A percentile compares a stretch with the other conserved stretches of the same genome.
Evolutionary conservation across 2,888 invertebrate genomes (phyloP).

Genomic region (Odontomyia ornata): DNA sequence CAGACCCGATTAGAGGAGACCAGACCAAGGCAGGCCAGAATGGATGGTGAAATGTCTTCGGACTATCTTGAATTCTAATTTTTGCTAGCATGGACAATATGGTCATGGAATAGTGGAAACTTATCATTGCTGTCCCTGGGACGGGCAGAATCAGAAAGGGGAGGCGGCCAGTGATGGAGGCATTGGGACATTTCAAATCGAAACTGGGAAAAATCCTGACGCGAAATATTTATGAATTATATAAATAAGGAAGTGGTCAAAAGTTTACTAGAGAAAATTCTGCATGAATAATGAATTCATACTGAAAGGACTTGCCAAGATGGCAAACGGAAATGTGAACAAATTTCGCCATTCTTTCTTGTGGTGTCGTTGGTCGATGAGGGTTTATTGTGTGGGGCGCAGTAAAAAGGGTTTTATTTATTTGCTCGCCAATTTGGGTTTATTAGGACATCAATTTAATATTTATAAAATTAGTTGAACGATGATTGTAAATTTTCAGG

Average conservation of each 20-base stretch:
- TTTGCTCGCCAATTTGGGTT: too few relatives aligned
- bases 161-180: background rate
- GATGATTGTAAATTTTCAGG: too few relatives aligned
- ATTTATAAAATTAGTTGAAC: too few relatives aligned
- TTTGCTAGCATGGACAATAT: slow-evolving; percentile 5
- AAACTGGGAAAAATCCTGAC: slow-evolving; percentile 3
- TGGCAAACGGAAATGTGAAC: too few relatives aligned
- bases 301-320: too few relatives aligned
- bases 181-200: background rate
- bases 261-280: background rate
- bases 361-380: too few relatives aligned
- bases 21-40: too few relatives aligned
- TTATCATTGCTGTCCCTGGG: background rate
- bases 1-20: too few relatives aligned
- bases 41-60: background rate
- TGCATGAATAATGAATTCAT: slow-evolving; percentile 9
- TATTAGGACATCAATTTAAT: too few relatives aligned
- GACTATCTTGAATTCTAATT: slow-evolving; percentile 13
- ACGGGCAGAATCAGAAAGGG: background rate
- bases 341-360: too few relatives aligned
- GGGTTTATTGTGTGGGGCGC: too few relatives aligned
- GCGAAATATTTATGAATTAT: slow-evolving; percentile 21
- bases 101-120: background rate
- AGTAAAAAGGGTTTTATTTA: too few relatives aligned
- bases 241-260: slow-evolving; percentile 3